Evolutionary conservation across 2,797 vertebrate genomes (phyloP), one percentile per base, ranked within the genome.

Genomic region (Tapera naevia): DNA sequence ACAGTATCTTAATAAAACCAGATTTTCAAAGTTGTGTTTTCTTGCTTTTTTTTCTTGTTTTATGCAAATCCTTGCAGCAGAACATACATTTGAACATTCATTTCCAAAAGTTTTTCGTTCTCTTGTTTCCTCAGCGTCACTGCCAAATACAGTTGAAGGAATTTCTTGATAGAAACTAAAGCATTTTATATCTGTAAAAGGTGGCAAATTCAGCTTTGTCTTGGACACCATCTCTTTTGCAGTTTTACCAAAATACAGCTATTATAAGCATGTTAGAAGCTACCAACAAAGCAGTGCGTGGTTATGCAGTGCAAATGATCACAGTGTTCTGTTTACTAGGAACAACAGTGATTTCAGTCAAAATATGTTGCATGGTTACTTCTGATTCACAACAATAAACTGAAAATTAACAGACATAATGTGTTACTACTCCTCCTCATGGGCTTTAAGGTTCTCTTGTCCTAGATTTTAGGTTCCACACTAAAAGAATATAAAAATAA

Each of bases 1-100:
- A 82, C 48, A 54, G 39, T 72, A 93, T 86, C 78, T 83, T 88
- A 86, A 91, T 61, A 91, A 76, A 86, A 94, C 91, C 75, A 89
- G 88, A 89, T 91, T 81, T 89, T 90, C 88, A 86, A 84, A 92
- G 51, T 65, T 69, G 84, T n/a, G 18, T 15, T 79, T 91, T 75
- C 14, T 86, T 46, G 53, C 32, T 27, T 67, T 80, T 80, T 80
- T 93, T 87, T 64, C 39, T 66, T 64, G 22, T 67, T 57, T 11
- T 19, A 89, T 81, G 73, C 75, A 91, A 95, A 96, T 92, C 50
- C 25, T 37, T 58, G 66, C 57, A 28, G 84, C 51, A 76, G 25
- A 80, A 64, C 60, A 83, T 28, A 72, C 12, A 22, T 58, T 76
- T 67, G 62, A 71, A 72, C 82, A 57, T 65, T 67, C 4, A 43